These are phyloP conservation scores for Grus americana DNA, from an alignment of 2,113 vertebrate genomes.

Conservation along the genomic window DNA sequence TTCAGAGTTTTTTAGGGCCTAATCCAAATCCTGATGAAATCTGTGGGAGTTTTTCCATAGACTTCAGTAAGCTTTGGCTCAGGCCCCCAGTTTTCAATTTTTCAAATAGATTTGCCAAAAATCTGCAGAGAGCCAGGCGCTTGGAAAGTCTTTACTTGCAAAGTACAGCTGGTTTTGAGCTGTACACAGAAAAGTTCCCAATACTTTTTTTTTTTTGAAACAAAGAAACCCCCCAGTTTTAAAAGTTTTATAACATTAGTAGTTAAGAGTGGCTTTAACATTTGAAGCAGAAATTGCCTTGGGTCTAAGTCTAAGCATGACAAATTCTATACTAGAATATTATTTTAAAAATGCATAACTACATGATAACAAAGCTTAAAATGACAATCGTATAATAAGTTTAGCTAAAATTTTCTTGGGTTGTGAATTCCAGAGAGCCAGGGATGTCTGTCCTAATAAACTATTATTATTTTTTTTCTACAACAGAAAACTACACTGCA, in stretches of 20 bases:
- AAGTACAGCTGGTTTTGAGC: constrained; percentile 48
- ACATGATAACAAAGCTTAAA: background rate
- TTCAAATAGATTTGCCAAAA: constrained; percentile 56
- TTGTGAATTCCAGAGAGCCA: background rate
- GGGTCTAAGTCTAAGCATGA: background rate
- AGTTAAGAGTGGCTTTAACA: background rate
- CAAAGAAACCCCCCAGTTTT: background rate
- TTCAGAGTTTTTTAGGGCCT: constrained; percentile 37
- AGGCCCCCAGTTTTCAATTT: constrained; percentile 5
- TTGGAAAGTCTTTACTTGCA: constrained; percentile 53
- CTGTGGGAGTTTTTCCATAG: constrained; percentile 56
- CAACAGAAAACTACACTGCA: background rate
- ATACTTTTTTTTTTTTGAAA: background rate
- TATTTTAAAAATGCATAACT: background rate
- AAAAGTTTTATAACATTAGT: background rate
- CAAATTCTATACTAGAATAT: background rate
- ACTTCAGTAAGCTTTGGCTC: constrained; percentile 57
- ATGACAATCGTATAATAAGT: background rate
- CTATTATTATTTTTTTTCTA: background rate
- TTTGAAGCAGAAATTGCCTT: background rate
- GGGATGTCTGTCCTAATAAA: background rate
- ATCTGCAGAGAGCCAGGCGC: constrained; percentile 24
- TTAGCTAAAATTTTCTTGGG: background rate
- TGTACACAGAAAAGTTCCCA: constrained; percentile 26
- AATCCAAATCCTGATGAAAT: constrained; percentile 64